A percentile compares a stretch with the other conserved stretches of the same genome.
These are phyloP conservation scores for Hemiprocne comata DNA, from an alignment of 2,113 vertebrate species.

Conservation along the genomic window DNA sequence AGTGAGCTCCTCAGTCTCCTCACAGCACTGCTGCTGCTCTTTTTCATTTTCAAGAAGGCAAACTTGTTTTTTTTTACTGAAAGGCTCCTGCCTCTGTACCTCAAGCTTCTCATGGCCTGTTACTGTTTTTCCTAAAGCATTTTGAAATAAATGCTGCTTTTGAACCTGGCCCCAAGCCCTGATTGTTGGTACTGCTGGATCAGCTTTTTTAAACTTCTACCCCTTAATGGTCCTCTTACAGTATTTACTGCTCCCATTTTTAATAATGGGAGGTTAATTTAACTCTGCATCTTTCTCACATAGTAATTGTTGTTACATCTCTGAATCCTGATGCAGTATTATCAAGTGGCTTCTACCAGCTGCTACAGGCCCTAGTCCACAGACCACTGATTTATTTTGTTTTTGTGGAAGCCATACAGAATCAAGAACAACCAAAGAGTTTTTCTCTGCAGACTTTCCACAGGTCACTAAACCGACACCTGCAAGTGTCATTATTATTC, in stretches of 20 bases:
- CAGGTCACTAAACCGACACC: neutral
- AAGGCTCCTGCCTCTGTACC: accelerated
- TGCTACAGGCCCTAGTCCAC: neutral
- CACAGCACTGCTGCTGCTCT: neutral
- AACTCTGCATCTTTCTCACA: neutral
- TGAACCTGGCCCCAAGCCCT: neutral
- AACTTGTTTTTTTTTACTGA: neutral
- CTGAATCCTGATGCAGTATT: neutral
- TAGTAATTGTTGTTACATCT: neutral
- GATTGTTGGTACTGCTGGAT: neutral
- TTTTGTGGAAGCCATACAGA: neutral
- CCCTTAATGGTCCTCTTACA: neutral
- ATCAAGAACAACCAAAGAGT: neutral
- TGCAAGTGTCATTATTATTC: neutral
- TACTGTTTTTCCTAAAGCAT: neutral
- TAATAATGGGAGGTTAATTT: neutral
- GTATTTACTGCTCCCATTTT: neutral
- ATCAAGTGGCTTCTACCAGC: neutral
- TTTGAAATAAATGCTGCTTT: neutral
- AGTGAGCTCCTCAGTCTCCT: neutral
- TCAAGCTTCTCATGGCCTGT: neutral
- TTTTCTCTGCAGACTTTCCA: neutral
- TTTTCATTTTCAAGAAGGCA: neutral
- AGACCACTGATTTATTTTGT: neutral
- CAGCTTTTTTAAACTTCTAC: neutral